Base-by-base conservation (phyloP, 2,888 invertebrate species). In the Pseudanteris insignis region DNA sequence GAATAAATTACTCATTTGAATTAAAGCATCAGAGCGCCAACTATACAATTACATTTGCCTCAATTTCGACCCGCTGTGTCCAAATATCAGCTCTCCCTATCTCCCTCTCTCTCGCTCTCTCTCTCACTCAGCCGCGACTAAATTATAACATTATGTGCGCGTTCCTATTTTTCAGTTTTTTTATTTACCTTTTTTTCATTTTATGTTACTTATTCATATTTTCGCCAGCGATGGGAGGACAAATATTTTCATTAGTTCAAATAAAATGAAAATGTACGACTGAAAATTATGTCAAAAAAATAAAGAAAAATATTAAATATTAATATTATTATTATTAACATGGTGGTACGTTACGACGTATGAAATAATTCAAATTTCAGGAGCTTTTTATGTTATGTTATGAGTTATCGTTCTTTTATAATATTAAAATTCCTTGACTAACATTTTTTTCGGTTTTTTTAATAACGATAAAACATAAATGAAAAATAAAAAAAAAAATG, bases 1-100 rank as follows among this genome's bases (percentile, higher is more conserved):
- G 47, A 55, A 47, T 55, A 55, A 55, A 55, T 55, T 55, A 55
- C 55, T 9, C 40, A 41, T 55, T 55, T 55, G 47, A 55, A 55
- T 55, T 36, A 48, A 40, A 47, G 28, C 55, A 55, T 40, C 55
- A 55, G 40, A 55, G 47, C 25, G 28, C 15, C 34, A 37, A 41
- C 40, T 34, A 47, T 57, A 48, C 36, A 57, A 47, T 57, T 57
- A 41, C 43, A 47, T 40, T 41, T 55, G 25, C 18, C 55, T 41
- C 47, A 46, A 55, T 55, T 55, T 41, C n/a, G n/a, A n/a, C n/a
- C n/a, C n/a, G n/a, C n/a, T n/a, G n/a, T 37, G 54, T 13, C 36
- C 32, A 6, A 38, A 18, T 47, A 55, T 47, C 34, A 47, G 12
- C 34, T 34, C 29, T 32, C 37, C 28, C 37, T 12, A n/a, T n/a